A percentile compares a stretch with the other conserved stretches of the same genome.
Conservation (phyloP, 2,113 vertebrate species). For the Seriola quinqueradiata region DNA sequence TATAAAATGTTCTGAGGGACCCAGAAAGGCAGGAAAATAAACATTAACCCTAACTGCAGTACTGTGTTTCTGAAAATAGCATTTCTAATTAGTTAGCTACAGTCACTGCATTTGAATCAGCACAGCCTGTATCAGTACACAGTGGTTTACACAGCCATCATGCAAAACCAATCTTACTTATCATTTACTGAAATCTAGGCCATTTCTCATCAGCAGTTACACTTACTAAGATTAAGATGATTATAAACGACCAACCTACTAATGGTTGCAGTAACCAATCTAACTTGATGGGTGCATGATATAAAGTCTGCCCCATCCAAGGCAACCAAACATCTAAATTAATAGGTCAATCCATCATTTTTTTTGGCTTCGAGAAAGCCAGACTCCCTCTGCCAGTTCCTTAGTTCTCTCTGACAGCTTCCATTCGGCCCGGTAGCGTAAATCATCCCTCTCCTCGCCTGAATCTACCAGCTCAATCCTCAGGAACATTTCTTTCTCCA, state of each 20-base stretch:
- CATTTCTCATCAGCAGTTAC: constrained; percentile 54
- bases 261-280: constrained; percentile 7
- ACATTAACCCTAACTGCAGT: constrained; percentile 47
- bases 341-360: constrained; percentile 49
- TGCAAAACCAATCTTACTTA: constrained; percentile 43
- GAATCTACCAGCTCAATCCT: constrained; percentile 75
- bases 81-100: constrained; percentile 55
- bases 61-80: constrained; percentile 60
- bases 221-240: constrained; percentile 37
- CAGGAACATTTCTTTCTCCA: constrained; percentile 76
- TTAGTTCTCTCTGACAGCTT: constrained; percentile 76
- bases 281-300: constrained; percentile 26
- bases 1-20: constrained; percentile 46
- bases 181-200: constrained; percentile 51
- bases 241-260: constrained; percentile 9
- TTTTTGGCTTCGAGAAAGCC: constrained; percentile 64
- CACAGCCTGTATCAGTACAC: constrained; percentile 39
- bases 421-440: constrained; percentile 77
- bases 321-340: constrained; percentile 30
- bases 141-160: constrained; percentile 34
- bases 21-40: constrained; percentile 60
- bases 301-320: constrained; percentile 28
- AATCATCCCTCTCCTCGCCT: constrained; percentile 62
- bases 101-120: constrained; percentile 44
- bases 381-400: constrained; percentile 76